phyloP scores from a whole-genome alignment of 2,113 vertebrate species.

The Odontophorus gujanensis region DNA sequence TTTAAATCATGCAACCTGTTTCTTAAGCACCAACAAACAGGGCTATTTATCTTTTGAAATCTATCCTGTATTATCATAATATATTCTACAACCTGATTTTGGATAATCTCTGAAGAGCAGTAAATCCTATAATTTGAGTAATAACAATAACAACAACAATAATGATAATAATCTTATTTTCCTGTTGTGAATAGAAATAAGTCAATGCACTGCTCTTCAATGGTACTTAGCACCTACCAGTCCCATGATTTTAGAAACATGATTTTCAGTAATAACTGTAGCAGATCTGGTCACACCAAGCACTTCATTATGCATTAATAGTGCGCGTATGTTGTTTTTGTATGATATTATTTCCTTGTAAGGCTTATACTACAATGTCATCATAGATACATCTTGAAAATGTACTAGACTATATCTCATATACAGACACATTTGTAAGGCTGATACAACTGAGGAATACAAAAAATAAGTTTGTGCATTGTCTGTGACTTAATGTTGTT shows the following conservation, averaged over 20 bases:
- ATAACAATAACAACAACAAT: background rate
- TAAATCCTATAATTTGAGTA: background rate
- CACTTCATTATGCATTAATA: background rate
- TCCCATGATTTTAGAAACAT: background rate
- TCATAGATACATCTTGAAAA: background rate
- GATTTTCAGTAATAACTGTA: background rate
- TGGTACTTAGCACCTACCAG: background rate
- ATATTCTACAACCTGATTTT: background rate
- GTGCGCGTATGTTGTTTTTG: background rate
- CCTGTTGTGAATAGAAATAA: background rate
- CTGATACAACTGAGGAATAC: background rate
- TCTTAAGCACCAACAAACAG: background rate
- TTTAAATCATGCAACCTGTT: background rate
- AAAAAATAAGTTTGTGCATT: background rate
- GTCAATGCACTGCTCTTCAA: background rate
- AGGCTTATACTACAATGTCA: background rate
- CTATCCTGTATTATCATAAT: background rate
- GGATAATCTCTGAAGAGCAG: background rate
- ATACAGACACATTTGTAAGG: background rate
- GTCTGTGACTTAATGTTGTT: background rate
- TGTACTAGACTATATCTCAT: background rate
- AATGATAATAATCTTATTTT: background rate
- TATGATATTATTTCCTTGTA: background rate
- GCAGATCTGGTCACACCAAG: background rate
- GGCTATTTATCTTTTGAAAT: background rate